Percentiles rank a stretch among this genome's conserved stretches.
phyloP scores from a whole-genome alignment of 2,888 invertebrate species.

The Lasioglossum oenotherae region DNA sequence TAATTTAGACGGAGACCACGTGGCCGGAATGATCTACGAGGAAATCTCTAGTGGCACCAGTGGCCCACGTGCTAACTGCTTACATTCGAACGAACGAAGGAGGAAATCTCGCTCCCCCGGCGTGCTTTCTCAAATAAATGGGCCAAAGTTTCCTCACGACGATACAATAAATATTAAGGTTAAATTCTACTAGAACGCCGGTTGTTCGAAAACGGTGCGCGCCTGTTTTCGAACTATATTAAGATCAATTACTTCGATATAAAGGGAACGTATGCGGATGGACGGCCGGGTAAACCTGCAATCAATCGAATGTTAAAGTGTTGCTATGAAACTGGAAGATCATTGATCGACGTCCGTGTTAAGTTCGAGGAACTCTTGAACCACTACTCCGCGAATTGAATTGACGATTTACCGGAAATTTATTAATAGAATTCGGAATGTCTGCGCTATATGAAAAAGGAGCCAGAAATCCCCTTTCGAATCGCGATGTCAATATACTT shows the following conservation, averaged over 20 bases:
- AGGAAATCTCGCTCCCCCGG: slow-evolving; percentile 12
- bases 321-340: neutral
- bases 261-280: neutral
- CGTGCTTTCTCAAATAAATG: slow-evolving; percentile 19
- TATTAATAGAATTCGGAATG: neutral
- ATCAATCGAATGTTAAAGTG: neutral
- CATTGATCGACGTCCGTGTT: neutral
- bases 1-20: slow-evolving; percentile 47
- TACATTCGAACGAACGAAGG: slow-evolving; percentile 7
- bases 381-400: neutral
- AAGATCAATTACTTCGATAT: slow-evolving; percentile 2
- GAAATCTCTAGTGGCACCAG: slow-evolving; percentile 29
- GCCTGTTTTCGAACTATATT: neutral
- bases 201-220: neutral
- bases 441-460: neutral
- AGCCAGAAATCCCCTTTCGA: neutral
- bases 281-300: neutral
- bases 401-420: neutral
- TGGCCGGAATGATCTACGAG: slow-evolving; percentile 49
- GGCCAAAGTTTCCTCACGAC: neutral
- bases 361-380: neutral
- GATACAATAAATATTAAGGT: slow-evolving; percentile 9
- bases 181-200: neutral
- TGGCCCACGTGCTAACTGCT: slow-evolving; percentile 31
- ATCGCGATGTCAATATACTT: too few species aligned